Base-by-base conservation (phyloP, 2,888 invertebrate species). In the Agapetus fuscipes region DNA sequence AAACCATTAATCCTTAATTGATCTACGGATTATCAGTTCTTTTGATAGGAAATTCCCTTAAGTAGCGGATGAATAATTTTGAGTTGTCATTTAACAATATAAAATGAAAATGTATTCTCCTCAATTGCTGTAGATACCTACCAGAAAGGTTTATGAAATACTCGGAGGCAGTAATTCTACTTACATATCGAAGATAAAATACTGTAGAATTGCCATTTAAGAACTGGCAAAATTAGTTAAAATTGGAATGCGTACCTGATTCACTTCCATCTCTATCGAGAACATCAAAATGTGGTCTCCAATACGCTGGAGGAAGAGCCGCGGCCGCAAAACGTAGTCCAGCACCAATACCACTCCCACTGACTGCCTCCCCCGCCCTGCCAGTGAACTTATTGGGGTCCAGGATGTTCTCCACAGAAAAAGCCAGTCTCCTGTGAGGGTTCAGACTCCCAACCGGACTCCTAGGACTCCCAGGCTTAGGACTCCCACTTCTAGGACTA, bases 361-460 rank as follows among this genome's bases (percentile, higher is more conserved):
- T 56, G 20, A 57, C 57, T 34, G 60, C 59, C 15, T 61, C 57
- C 37, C 58, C 57, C 46, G 64, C 63, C 53, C 75, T 64, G 17
- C 88, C 88, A 16, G 88, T 89, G 59, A 90, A 90, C 66, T 90
- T 90, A 53, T 81, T 89, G 3, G 90, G 90, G 61, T 90, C 89
- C 50, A 90, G 64, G 48, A 90, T 90, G 56, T 90, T 90, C 65
- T 90, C 89, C 14, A 90, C 90, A 3, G 88, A 88, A 63, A 90
- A 90, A 12, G 89, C 86, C 48, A 89, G 25, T 27, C 48, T 37
- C 26, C 48, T 43, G 29, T 48, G 44, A 13, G 39, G 46, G 31
- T 48, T 48, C 30, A 48, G 27, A 33, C 45, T 43, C 6, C 40
- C 43, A 7, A 35, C 38, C n/a, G n/a, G n/a, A 20, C 39, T 35